Evolutionary conservation across 2,888 invertebrate species (phyloP).

Genomic region (Acholoe squamosa): DNA sequence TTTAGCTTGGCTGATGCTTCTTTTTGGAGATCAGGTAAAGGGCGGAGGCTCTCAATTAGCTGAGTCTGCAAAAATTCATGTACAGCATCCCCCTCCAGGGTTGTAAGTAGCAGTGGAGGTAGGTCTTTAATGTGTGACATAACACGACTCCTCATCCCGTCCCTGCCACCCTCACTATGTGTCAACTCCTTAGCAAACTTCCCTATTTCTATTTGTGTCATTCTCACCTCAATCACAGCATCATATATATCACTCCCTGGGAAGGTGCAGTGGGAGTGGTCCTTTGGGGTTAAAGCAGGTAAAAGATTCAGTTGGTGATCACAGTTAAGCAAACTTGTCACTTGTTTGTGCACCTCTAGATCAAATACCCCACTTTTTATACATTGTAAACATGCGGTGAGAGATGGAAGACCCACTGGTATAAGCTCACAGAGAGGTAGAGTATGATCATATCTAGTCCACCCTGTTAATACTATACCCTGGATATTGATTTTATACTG

Average conservation of each 20-base stretch:
- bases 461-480: constrained; percentile 83
- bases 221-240: constrained; percentile 3
- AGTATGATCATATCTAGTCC: constrained; percentile 84
- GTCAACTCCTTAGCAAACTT: background rate
- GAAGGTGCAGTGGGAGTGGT: constrained; percentile 82
- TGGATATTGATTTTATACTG: too few species aligned
- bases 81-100: background rate
- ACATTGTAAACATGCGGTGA: constrained; percentile 75
- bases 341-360: too few species aligned
- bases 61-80: too few species aligned
- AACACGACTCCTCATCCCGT: too few species aligned
- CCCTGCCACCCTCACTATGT: too few species aligned
- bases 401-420: constrained; percentile 83
- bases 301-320: constrained; percentile 32
- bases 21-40: too few species aligned
- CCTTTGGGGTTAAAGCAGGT: constrained; percentile 73
- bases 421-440: constrained; percentile 84
- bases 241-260: constrained; percentile 85
- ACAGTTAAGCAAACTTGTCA: too few species aligned
- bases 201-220: constrained; percentile 5
- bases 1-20: too few species aligned
- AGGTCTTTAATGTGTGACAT: too few species aligned
- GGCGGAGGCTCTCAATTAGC: too few species aligned
- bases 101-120: background rate
- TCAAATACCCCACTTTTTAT: too few species aligned